Percentiles rank a stretch among this genome's conserved stretches.
Evolutionary conservation across 2,113 vertebrate genomes (phyloP).

Genomic region (Elephas maximus): DNA sequence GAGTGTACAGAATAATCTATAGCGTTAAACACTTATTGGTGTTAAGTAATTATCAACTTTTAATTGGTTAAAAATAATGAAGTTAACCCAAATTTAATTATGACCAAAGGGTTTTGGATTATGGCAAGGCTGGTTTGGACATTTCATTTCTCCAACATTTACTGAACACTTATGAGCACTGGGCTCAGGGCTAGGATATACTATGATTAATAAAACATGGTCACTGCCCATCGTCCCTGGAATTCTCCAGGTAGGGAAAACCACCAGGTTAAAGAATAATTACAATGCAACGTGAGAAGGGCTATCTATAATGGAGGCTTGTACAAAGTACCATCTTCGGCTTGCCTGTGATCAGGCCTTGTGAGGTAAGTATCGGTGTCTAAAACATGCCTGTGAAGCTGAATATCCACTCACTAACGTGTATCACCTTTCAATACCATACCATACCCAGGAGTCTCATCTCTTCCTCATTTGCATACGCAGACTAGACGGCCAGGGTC

Average conservation of each 20-base stretch:
- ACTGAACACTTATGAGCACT: neutral
- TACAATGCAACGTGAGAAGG: slow-evolving; percentile 56
- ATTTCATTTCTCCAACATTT: slow-evolving; percentile 28
- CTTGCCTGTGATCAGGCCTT: slow-evolving; percentile 56
- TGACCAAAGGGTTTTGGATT: neutral
- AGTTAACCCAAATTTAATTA: slow-evolving; percentile 2
- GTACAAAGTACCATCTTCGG: slow-evolving; percentile 57
- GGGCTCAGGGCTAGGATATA: neutral
- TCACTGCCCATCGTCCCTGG: neutral
- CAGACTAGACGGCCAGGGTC: slow-evolving; percentile 40
- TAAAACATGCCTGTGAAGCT: slow-evolving; percentile 61
- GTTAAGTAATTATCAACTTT: slow-evolving; percentile 37
- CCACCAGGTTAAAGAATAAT: slow-evolving; percentile 59
- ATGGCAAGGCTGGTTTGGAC: neutral
- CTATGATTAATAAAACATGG: slow-evolving; percentile 32
- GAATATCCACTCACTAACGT: slow-evolving; percentile 1
- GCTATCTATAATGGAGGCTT: slow-evolving; percentile 37
- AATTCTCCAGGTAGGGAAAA: slow-evolving; percentile 60
- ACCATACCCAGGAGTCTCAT: slow-evolving; percentile 30
- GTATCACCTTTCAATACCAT: slow-evolving; percentile 54
- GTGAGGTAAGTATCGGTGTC: slow-evolving; percentile 75
- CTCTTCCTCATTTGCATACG: slow-evolving; percentile 61
- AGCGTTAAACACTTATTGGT: slow-evolving; percentile 8
- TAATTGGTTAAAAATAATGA: neutral
- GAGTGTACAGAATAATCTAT: neutral